A percentile compares a stretch with the other conserved stretches of the same genome.
Evolutionary conservation across 1,140 invertebrate genomes (phyloP).

Genomic region (Hylyphantes graminicola): DNA sequence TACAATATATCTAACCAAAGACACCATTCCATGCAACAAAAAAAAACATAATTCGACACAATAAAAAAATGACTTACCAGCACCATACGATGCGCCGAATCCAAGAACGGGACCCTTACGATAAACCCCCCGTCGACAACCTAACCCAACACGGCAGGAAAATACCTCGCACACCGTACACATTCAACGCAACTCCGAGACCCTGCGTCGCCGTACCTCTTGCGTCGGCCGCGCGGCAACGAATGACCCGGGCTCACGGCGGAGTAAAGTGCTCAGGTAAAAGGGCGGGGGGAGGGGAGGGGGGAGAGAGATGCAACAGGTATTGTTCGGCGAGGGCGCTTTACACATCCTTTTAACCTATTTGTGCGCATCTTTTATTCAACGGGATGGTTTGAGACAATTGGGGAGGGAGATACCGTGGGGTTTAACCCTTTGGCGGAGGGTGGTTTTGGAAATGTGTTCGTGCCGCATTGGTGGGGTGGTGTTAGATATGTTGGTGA

Average conservation of each 20-base stretch:
- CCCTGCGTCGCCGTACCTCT: too few relatives aligned
- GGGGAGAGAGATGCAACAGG: constrained; percentile 1
- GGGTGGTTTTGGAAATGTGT: too few relatives aligned
- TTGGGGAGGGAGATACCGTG: neutral
- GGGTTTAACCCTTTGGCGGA: too few relatives aligned
- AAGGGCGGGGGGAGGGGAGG: neutral
- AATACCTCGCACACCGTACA: neutral
- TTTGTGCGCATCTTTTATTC: constrained; percentile 36
- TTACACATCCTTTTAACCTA: constrained; percentile 34
- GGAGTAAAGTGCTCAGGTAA: neutral
- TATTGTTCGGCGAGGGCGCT: constrained; percentile 25
- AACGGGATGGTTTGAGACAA: constrained; percentile 6
- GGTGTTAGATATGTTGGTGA: too few relatives aligned
- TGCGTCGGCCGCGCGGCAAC: neutral
- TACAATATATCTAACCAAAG: too few relatives aligned
- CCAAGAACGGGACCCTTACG: neutral
- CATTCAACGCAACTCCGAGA: neutral
- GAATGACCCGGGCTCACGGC: neutral
- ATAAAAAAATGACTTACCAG: constrained; percentile 24
- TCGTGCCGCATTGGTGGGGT: too few relatives aligned
- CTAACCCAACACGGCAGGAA: neutral
- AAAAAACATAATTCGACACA: neutral
- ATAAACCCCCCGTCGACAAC: neutral
- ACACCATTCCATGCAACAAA: neutral
- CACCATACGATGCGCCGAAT: constrained; percentile 39